Conservation (phyloP, 2,797 vertebrate genomes). For the Paedocypris micromegethes region DNA sequence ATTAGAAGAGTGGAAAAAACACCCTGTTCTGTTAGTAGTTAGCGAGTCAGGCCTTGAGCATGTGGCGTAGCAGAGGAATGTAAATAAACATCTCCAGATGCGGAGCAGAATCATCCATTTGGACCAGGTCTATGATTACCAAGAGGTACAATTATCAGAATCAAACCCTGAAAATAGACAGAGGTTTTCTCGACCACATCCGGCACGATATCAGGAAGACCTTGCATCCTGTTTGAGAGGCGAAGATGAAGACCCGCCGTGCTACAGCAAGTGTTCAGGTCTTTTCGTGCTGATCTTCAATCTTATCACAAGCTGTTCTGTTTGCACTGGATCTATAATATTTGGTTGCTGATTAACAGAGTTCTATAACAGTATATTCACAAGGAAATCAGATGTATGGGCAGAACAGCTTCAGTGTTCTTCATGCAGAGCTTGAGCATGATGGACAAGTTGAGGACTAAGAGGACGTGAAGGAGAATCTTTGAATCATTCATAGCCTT, state of each 20-base stretch:
- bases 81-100: conserved; percentile 32
- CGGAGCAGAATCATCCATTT: not conserved
- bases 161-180: no score
- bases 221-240: no score
- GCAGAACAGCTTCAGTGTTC: not conserved
- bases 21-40: conserved; percentile 12
- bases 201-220: no score
- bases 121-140: not conserved
- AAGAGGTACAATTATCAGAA: no score
- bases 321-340: not conserved
- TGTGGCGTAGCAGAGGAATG: conserved; percentile 34
- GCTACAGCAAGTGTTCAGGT: no score
- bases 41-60: not conserved
- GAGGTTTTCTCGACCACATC: no score
- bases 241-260: no score
- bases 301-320: not conserved
- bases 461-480: no score
- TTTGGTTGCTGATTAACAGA: conserved; percentile 4
- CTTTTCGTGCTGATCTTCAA: no score
- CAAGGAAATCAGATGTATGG: not conserved
- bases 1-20: conserved; percentile 6
- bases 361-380: conserved; percentile 3
- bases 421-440: not conserved
- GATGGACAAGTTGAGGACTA: not conserved
- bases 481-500: no score